Conservation (phyloP, 2,113 vertebrate genomes). For the Myotis yumanensis region DNA sequence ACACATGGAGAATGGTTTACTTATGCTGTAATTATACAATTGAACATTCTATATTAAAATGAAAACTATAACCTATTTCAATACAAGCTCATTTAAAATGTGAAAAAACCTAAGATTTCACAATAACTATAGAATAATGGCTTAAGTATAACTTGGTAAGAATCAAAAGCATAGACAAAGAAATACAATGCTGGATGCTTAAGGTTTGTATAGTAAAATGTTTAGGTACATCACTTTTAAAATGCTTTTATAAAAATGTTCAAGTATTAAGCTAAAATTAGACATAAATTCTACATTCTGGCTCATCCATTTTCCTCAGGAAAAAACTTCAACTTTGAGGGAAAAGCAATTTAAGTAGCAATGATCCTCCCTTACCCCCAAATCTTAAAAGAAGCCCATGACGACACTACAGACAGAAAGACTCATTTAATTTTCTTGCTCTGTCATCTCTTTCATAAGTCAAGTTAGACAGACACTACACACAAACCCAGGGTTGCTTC, state of each 20-base stretch:
- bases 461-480: background rate
- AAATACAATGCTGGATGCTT: background rate
- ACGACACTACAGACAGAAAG: background rate
- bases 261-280: background rate
- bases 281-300: background rate
- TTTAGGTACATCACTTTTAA: background rate
- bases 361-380: background rate
- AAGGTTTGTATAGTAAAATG: background rate
- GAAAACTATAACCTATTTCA: constrained; percentile 34
- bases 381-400: background rate
- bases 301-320: background rate
- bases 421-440: constrained; percentile 2
- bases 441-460: background rate
- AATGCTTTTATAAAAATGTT: constrained; percentile 13
- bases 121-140: background rate
- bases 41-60: constrained; percentile 6
- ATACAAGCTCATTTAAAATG: constrained; percentile 15
- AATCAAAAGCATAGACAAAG: constrained; percentile 33
- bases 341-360: background rate
- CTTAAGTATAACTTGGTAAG: background rate
- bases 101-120: background rate
- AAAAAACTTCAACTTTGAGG: background rate
- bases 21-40: background rate
- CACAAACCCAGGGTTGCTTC: background rate
- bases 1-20: background rate